Conservation (phyloP, 2,113 vertebrate genomes). For the Phylloscopus trochilus region DNA sequence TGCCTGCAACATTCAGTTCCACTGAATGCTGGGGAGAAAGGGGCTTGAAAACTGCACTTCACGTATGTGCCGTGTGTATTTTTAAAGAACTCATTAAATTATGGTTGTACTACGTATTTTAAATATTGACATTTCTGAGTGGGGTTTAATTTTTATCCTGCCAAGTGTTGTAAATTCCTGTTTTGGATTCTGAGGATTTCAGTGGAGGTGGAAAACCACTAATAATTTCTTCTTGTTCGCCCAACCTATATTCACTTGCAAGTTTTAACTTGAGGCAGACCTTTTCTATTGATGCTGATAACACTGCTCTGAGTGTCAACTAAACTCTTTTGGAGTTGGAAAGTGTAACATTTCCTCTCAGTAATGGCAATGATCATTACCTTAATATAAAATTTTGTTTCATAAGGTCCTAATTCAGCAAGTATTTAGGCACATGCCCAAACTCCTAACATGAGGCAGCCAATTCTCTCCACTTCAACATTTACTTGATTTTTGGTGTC, state of each 20-base stretch:
- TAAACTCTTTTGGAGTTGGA: not conserved
- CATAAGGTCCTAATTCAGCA: not conserved
- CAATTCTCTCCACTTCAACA: not conserved
- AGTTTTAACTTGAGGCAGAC: not conserved
- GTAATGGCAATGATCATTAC: not conserved
- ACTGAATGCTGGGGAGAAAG: not conserved
- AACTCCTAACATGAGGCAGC: not conserved
- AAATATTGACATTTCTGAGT: conserved; percentile 63
- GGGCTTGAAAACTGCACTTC: not conserved
- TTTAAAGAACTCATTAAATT: conserved; percentile 36
- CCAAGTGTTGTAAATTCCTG: conserved; percentile 45
- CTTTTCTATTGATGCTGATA: conserved; percentile 6
- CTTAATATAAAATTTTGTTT: conserved; percentile 2
- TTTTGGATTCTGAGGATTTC: conserved; percentile 47
- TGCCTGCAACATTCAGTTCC: not conserved
- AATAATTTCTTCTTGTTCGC: conserved; percentile 46
- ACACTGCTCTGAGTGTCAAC: not conserved
- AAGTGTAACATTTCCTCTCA: not conserved
- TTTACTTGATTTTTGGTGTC: not conserved
- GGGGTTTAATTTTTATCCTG: conserved; percentile 56
- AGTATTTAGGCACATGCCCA: not conserved
- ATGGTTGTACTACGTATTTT: conserved; percentile 21
- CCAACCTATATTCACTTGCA: not conserved
- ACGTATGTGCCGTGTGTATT: not conserved
- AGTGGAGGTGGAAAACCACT: conserved; percentile 54